A percentile compares a stretch with the other conserved stretches of the same genome.
phyloP scores from a whole-genome alignment of 2,113 vertebrate genomes.

The Condylura cristata region DNA sequence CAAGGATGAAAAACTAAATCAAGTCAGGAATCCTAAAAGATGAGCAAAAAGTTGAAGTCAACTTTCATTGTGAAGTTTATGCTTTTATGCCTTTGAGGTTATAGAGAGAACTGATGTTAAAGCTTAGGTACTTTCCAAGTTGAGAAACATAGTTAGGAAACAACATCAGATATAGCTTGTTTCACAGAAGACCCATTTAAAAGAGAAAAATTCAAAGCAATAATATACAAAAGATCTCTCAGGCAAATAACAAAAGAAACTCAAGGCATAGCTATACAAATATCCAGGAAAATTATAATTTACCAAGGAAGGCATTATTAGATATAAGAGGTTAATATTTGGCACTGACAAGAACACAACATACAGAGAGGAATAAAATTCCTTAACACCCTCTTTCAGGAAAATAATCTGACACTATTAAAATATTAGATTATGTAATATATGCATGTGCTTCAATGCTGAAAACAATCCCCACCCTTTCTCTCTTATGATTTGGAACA shows the following conservation, averaged over 20 bases:
- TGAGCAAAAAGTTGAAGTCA: not conserved
- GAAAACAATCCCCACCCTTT: not conserved
- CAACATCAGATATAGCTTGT: not conserved
- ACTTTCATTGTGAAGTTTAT: not conserved
- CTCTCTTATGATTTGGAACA: not conserved
- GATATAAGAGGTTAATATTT: not conserved
- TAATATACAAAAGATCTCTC: not conserved
- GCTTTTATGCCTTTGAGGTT: not conserved
- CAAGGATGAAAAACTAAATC: not conserved
- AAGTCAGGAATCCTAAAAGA: not conserved
- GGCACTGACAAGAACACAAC: not conserved
- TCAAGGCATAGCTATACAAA: not conserved
- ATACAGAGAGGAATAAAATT: not conserved
- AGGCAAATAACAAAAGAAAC: not conserved
- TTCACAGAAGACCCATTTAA: slow-evolving; percentile 28
- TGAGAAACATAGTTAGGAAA: not conserved
- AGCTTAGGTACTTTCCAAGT: not conserved
- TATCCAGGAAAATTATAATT: not conserved
- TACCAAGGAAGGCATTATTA: not conserved
- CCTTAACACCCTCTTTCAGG: not conserved
- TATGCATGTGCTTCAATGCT: not conserved
- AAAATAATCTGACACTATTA: not conserved
- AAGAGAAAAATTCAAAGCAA: not conserved
- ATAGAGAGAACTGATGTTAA: not conserved
- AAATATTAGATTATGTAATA: not conserved